Conservation (phyloP, 2,888 invertebrate species). For the Microplitis manilae region DNA sequence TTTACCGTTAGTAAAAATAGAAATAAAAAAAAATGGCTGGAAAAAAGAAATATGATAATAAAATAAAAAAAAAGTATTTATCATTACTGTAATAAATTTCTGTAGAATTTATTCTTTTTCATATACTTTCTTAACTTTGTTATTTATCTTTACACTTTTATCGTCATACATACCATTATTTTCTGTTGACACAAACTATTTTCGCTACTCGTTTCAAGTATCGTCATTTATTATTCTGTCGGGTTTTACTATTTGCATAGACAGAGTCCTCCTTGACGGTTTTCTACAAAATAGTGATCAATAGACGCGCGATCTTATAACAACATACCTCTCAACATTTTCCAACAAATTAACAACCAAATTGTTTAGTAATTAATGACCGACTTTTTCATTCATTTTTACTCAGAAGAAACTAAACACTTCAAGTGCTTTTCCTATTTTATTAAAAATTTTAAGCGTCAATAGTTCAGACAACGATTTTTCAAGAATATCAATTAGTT, state of each 20-base stretch:
- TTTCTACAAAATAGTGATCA: constrained; percentile 46
- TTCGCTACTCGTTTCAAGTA: constrained; percentile 51
- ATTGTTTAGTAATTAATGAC: constrained; percentile 39
- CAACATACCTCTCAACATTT: constrained; percentile 36
- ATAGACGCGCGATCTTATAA: constrained; percentile 36
- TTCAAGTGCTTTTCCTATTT: neutral
- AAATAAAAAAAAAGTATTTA: neutral
- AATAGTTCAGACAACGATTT: neutral
- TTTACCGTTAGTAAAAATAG: neutral
- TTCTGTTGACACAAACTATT: constrained; percentile 47
- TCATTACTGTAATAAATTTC: constrained; percentile 31
- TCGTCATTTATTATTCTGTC: constrained; percentile 66
- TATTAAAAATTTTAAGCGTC: neutral
- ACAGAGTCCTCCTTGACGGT: constrained; percentile 14
- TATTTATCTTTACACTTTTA: constrained; percentile 14
- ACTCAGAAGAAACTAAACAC: neutral
- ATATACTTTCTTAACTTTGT: constrained; percentile 2
- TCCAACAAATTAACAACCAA: constrained; percentile 25
- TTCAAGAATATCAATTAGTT: too few relatives aligned
- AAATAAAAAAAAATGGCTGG: neutral
- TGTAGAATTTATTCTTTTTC: constrained; percentile 20
- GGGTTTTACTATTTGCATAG: constrained; percentile 62
- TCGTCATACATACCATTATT: constrained; percentile 10
- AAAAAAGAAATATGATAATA: neutral
- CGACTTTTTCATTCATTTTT: constrained; percentile 7